Conservation (phyloP, 2,113 vertebrate species). For the Phylloscopus trochiloides region DNA sequence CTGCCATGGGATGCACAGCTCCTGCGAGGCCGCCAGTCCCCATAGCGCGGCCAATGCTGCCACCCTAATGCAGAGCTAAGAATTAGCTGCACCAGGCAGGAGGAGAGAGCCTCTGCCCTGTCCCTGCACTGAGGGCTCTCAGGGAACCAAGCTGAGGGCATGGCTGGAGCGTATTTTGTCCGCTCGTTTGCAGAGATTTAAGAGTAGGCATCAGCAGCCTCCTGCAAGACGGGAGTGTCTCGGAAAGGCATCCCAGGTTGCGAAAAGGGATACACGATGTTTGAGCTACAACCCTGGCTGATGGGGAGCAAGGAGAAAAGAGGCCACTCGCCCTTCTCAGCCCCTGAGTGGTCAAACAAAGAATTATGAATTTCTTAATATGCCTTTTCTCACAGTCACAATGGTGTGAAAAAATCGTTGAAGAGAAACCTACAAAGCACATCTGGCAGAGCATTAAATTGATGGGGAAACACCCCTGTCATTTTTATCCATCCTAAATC, state of each 20-base stretch:
- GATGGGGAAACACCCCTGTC: neutral
- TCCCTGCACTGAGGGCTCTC: fast-evolving
- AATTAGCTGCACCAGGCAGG: neutral
- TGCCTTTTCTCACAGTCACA: neutral
- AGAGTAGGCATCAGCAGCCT: neutral
- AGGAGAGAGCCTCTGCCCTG: neutral
- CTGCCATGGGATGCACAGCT: neutral
- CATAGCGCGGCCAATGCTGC: constrained; percentile 8
- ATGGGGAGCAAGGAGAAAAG: neutral
- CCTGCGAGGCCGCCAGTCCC: neutral
- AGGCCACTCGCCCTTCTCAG: neutral
- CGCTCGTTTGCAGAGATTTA: neutral
- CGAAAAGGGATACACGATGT: fast-evolving
- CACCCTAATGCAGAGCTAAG: constrained; percentile 12
- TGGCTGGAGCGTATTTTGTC: neutral
- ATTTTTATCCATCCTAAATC: neutral
- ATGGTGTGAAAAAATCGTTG: neutral
- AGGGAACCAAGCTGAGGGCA: neutral
- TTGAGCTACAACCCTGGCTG: neutral
- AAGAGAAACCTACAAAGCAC: neutral
- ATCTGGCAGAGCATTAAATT: neutral
- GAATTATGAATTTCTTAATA: neutral
- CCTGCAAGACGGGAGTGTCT: fast-evolving
- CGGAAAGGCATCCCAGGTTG: neutral
- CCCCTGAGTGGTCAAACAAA: neutral